A percentile compares a stretch with the other conserved stretches of the same genome.
Conservation (phyloP, 2,888 invertebrate genomes). For the Drosophila neutralis region DNA sequence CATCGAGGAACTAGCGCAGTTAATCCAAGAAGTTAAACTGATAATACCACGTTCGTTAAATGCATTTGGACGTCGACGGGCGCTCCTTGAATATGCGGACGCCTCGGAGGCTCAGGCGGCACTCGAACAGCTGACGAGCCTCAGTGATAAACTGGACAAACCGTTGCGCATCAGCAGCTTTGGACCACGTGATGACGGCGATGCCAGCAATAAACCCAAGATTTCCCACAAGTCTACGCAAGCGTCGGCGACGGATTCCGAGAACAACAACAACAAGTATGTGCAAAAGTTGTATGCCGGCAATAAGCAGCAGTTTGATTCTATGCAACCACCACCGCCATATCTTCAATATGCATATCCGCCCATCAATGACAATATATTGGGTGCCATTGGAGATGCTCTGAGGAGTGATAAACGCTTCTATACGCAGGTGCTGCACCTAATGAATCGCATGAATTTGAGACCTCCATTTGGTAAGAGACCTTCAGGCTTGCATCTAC, state of each 20-base stretch:
- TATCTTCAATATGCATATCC: constrained; percentile 93
- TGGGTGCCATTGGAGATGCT: constrained; percentile 91
- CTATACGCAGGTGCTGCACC: constrained; percentile 93
- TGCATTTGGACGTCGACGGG: constrained; percentile 72
- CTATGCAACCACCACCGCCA: constrained; percentile 91
- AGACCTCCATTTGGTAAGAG: constrained; percentile 91
- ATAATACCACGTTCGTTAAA: constrained; percentile 59
- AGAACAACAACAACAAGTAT: constrained; percentile 84
- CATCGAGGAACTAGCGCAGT: constrained; percentile 58
- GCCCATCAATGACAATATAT: constrained; percentile 89
- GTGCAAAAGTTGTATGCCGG: constrained; percentile 87
- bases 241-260: constrained; percentile 77
- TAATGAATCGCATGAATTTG: constrained; percentile 98
- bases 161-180: constrained; percentile 60
- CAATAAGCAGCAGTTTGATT: constrained; percentile 87
- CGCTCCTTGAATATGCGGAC: constrained; percentile 64
- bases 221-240: constrained; percentile 56
- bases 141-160: constrained; percentile 56
- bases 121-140: constrained; percentile 50
- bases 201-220: background rate
- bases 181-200: constrained; percentile 28
- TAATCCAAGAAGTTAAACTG: constrained; percentile 61
- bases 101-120: constrained; percentile 58
- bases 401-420: constrained; percentile 91
- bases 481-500: constrained; percentile 17